phyloP scores from a whole-genome alignment of 2,888 invertebrate genomes.

The Archips xylosteana region DNA sequence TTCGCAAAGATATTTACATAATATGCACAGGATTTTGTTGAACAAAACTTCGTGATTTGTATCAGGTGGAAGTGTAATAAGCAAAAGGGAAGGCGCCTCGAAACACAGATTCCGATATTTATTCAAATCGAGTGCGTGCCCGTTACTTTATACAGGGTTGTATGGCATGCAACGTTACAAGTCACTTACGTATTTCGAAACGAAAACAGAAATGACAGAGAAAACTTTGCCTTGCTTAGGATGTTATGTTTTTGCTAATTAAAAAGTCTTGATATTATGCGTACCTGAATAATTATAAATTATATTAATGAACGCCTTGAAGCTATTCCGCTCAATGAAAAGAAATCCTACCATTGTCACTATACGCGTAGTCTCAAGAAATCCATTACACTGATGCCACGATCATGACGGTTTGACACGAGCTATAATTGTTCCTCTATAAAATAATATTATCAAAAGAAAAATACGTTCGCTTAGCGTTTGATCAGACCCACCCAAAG shows the following conservation, averaged over 20 bases:
- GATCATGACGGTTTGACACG: slow-evolving; percentile 48
- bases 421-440: slow-evolving; percentile 54
- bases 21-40: slow-evolving; percentile 18
- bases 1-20: background rate
- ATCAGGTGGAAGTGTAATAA: slow-evolving; percentile 29
- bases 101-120: slow-evolving; percentile 36
- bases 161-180: slow-evolving; percentile 14
- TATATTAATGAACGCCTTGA: too few species aligned
- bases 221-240: background rate
- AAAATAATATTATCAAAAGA: slow-evolving; percentile 57
- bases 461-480: slow-evolving; percentile 57
- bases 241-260: background rate
- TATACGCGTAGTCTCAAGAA: slow-evolving; percentile 28
- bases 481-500: slow-evolving; percentile 67
- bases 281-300: background rate
- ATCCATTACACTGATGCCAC: slow-evolving; percentile 47
- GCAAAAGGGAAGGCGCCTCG: slow-evolving; percentile 26
- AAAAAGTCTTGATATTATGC: background rate
- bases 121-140: slow-evolving; percentile 38
- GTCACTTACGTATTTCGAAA: background rate
- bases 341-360: background rate
- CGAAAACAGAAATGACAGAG: background rate
- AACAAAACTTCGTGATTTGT: slow-evolving; percentile 24
- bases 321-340: background rate
- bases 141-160: slow-evolving; percentile 2